These are phyloP conservation scores for Notechis scutatus DNA, from an alignment of 2,113 vertebrate genomes.

Conservation along the genomic window DNA sequence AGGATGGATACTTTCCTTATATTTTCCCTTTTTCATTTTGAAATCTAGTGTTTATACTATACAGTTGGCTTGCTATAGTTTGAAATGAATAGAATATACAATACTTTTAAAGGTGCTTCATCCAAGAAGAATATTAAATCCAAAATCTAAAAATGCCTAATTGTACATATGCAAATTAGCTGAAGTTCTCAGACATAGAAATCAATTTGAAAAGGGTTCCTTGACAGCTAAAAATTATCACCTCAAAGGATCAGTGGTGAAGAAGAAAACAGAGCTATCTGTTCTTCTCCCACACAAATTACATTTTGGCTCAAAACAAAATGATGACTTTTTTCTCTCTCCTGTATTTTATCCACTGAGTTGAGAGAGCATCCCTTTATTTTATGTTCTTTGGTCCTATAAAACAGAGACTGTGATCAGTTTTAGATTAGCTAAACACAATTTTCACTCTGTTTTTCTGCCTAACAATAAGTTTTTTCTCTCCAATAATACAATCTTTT, in stretches of 20 bases:
- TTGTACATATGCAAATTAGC: not conserved
- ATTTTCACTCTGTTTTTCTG: not conserved
- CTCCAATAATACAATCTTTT: constrained; percentile 3
- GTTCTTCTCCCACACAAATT: not conserved
- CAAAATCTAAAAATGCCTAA: not conserved
- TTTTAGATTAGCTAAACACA: not conserved
- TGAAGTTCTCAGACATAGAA: not conserved
- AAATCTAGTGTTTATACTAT: too few species aligned
- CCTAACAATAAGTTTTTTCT: not conserved
- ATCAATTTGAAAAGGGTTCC: not conserved
- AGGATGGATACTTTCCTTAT: not conserved
- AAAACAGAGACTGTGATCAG: constrained; percentile 7
- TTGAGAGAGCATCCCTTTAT: not conserved
- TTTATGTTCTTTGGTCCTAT: not conserved
- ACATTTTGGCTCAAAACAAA: not conserved
- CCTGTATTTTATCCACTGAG: not conserved
- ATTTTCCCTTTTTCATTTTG: not conserved
- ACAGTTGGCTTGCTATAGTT: not conserved
- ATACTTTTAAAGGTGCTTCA: not conserved
- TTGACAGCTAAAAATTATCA: not conserved
- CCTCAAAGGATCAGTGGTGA: not conserved
- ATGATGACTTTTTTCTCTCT: not conserved
- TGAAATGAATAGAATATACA: not conserved
- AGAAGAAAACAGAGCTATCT: not conserved
- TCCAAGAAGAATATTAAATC: not conserved